phyloP scores from a whole-genome alignment of 2,113 vertebrate genomes.

The Pygoscelis antarcticus region DNA sequence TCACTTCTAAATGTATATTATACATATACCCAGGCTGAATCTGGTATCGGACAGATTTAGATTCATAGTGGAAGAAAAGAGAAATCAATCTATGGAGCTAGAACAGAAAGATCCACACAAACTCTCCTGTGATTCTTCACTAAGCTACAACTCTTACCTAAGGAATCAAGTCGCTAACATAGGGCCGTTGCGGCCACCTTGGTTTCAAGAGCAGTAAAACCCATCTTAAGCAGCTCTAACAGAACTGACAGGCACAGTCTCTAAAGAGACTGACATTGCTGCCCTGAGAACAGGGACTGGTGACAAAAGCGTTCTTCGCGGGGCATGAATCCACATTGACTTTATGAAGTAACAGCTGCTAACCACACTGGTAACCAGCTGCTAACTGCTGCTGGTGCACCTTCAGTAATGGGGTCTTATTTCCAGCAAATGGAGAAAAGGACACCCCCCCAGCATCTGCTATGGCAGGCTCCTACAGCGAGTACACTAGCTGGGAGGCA shows the following conservation, averaged over 20 bases:
- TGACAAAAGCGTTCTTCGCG: not conserved
- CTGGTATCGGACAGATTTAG: not conserved
- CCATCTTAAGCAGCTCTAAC: not conserved
- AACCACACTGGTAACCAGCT: not conserved
- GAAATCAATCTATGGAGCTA: not conserved
- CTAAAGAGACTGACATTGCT: not conserved
- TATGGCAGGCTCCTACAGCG: fast-evolving
- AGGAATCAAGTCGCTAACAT: not conserved
- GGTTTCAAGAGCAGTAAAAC: not conserved
- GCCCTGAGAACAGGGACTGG: not conserved
- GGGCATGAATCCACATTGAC: fast-evolving
- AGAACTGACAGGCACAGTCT: not conserved
- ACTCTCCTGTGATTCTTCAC: not conserved
- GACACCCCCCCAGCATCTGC: not conserved
- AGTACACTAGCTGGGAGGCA: not conserved
- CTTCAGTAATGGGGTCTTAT: not conserved
- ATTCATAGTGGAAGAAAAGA: not conserved
- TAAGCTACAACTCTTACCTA: not conserved
- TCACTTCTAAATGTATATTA: not conserved
- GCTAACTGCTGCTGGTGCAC: not conserved
- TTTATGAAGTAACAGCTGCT: not conserved
- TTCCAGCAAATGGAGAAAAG: not conserved
- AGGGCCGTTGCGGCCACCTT: fast-evolving
- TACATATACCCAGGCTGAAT: not conserved
- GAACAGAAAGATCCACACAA: not conserved